Evolutionary conservation across 2,797 vertebrate genomes (phyloP).

Genomic region (Falco naumanni): DNA sequence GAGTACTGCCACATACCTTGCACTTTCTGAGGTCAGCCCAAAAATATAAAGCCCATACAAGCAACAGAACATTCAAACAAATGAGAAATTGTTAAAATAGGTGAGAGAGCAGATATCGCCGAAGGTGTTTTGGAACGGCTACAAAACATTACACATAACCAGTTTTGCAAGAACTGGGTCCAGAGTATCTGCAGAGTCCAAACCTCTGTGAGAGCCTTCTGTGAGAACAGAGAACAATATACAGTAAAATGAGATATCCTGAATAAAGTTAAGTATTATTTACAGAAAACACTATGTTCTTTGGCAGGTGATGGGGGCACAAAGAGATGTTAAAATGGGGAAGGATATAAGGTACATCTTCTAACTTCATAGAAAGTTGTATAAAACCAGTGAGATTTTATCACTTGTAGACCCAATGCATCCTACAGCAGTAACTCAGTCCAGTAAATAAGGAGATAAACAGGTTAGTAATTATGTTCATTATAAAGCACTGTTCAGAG

Average conservation of each 20-base stretch:
- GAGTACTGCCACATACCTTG: background rate
- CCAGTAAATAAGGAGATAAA: background rate
- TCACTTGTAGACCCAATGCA: background rate
- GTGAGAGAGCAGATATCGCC: conserved; percentile 2
- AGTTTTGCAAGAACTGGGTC: conserved; percentile 66
- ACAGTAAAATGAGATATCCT: conserved; percentile 44
- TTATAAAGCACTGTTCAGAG: background rate
- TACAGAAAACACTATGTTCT: conserved; percentile 28
- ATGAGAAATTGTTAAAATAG: conserved; percentile 20
- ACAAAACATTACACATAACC: conserved; percentile 61
- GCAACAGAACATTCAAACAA: background rate
- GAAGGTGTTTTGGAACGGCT: conserved; percentile 47
- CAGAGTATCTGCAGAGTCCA: conserved; percentile 14
- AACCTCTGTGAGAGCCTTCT: background rate
- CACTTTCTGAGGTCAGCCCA: background rate
- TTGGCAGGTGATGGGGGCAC: background rate
- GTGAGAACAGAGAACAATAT: conserved; percentile 24
- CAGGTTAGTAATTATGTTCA: background rate
- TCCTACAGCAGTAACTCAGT: background rate
- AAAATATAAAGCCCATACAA: background rate
- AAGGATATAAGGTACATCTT: background rate
- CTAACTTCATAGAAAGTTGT: background rate
- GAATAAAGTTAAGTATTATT: conserved; percentile 54
- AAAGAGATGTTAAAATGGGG: background rate
- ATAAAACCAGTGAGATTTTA: background rate